Conservation (phyloP, 2,888 invertebrate species). For the Chloroclysta siterata region DNA sequence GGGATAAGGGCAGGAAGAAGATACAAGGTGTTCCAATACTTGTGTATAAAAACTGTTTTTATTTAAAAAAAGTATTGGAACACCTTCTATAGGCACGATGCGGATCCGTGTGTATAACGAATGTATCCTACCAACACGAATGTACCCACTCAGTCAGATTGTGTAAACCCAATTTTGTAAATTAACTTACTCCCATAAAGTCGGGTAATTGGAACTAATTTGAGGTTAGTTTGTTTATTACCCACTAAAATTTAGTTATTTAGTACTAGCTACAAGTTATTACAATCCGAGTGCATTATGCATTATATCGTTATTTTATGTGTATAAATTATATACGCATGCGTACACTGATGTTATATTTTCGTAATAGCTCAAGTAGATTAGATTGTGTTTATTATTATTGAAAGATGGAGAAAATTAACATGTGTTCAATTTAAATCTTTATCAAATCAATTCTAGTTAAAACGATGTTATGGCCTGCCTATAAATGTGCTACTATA, state of each 20-base stretch:
- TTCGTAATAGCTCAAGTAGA: conserved; percentile 47
- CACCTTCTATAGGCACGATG: too few species aligned
- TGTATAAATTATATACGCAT: conserved; percentile 32
- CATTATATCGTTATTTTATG: conserved; percentile 37
- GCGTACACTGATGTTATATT: conserved; percentile 1
- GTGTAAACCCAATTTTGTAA: background rate
- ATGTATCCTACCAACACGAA: too few species aligned
- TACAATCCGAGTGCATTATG: conserved; percentile 22
- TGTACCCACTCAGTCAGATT: background rate
- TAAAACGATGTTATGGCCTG: background rate
- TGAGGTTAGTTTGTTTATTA: conserved; percentile 55
- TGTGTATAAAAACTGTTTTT: too few species aligned
- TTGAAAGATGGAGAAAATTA: conserved; percentile 2
- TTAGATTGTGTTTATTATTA: conserved; percentile 31
- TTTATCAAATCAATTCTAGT: background rate
- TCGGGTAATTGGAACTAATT: conserved; percentile 56
- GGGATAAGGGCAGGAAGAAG: too few species aligned
- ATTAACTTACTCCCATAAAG: conserved; percentile 21
- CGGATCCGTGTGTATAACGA: too few species aligned
- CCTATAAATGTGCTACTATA: background rate
- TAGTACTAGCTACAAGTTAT: conserved; percentile 1
- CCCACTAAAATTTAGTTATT: conserved; percentile 27
- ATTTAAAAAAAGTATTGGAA: too few species aligned
- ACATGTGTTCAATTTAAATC: conserved; percentile 5
- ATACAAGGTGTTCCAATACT: too few species aligned